Percentiles rank a stretch among this genome's conserved stretches.
These are phyloP conservation scores for Drosophila seguyi DNA, from an alignment of 1,140 invertebrate genomes.

Conservation along the genomic window DNA sequence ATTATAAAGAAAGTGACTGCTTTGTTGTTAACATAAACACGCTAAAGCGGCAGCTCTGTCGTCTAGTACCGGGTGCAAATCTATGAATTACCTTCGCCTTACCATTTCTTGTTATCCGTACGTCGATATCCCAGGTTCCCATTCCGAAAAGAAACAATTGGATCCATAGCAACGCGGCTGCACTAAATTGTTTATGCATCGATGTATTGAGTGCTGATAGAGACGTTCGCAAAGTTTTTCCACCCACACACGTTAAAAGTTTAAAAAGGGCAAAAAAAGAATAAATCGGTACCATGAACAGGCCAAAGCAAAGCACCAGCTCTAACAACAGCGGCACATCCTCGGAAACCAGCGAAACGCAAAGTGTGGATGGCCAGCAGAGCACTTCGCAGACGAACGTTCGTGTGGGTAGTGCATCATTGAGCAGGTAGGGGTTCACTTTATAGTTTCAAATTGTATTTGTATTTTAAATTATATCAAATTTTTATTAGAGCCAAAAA, in stretches of 20 bases:
- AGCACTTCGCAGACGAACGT: conserved; percentile 27
- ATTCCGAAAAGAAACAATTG: conserved; percentile 6
- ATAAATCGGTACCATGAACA: conserved; percentile 56
- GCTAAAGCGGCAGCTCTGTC: conserved; percentile 6
- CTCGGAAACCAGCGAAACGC: conserved; percentile 79
- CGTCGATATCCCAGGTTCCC: conserved; percentile 19
- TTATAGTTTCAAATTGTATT: neutral
- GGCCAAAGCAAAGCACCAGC: conserved; percentile 48
- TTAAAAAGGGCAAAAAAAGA: conserved; percentile 50
- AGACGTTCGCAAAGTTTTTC: conserved; percentile 28
- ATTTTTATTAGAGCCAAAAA: conserved; percentile 54
- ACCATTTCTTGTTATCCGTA: conserved; percentile 3
- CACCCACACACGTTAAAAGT: conserved; percentile 63
- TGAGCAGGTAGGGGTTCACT: conserved; percentile 37
- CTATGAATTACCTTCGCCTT: conserved; percentile 16
- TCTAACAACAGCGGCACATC: conserved; percentile 76
- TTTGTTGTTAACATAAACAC: neutral
- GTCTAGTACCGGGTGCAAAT: conserved; percentile 4
- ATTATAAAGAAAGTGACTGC: neutral
- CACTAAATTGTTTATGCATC: conserved; percentile 66
- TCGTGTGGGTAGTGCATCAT: conserved; percentile 42
- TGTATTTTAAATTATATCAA: too few species aligned
- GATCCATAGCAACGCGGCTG: conserved; percentile 58
- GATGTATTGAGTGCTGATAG: conserved; percentile 66
- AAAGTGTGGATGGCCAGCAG: conserved; percentile 73